Base-by-base conservation (phyloP, 2,113 vertebrate genomes). In the Laticauda laticaudata region DNA sequence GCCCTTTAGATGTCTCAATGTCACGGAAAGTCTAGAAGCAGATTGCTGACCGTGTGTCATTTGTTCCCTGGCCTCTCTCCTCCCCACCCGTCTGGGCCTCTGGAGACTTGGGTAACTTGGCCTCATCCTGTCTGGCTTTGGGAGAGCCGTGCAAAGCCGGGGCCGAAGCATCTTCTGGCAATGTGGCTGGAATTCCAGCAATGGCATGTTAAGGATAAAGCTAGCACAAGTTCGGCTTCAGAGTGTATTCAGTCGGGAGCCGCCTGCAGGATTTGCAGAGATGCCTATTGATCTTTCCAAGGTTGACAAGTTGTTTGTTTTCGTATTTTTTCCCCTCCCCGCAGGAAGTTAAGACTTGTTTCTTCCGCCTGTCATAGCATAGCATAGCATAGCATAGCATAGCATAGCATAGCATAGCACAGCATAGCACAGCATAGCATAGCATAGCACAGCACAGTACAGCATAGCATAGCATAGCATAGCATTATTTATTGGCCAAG, bases 1-100 rank as follows among this genome's bases (percentile, higher is more conserved):
- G 92, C 20, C 94, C 95, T 96, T 96, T 94, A 96, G 94, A 93
- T 96, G 95, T 97, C 87, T 87, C 88, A 8, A 93, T 94, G 94
- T 90, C 93, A 90, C 23, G n/a, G 88, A 1, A 1, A 93, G 93
- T 94, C 10, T 9, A 14, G 11, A 14, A 29, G 9, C 92, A 0
- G 8, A 0, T 10, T 88, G 59, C 86, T 54, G n/a, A 90, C 75
- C 18, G 1, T 0, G 86, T 86, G 81, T 81, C 93, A 89, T 91
- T 87, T 90, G n/a, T 43, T 29, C n/a, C 85, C 81, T 6, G 4
- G 57, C 1, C 55, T 81, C 51, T 1, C 57, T 39, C 81, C 64
- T 92, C 11, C 0, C 89, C 88, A 11, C 23, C 95, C 0, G 53
- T 75, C 87, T 0, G 87, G 86, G 91, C 61, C 61, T 88, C 86